Base-by-base conservation (phyloP, 2,113 vertebrate species). In the Takifugu flavidus region DNA sequence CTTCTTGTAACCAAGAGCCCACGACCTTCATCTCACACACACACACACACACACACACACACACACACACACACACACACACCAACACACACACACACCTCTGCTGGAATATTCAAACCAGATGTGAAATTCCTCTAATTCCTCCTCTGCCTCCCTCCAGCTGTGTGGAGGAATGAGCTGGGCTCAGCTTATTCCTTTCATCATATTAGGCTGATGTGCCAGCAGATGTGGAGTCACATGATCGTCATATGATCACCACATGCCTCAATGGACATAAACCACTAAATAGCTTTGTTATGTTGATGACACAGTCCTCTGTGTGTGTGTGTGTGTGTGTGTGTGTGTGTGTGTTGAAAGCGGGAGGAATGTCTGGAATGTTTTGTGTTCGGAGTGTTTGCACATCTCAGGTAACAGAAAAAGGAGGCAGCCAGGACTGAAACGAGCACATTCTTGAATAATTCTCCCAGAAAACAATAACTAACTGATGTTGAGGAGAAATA, bases 221-320 rank as follows among this genome's bases (percentile, higher is more conserved):
- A 65, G 77, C 70, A 49, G 64, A 65, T 44, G 25, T 31, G 6
- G 49, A 69, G 52, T 63, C 74, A 75, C 67, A 75, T 44, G 72
- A 76, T 49, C 0, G 75, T 79, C 80, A 66, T 80, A 62, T 65
- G 52, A 59, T 5, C 3, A 69, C 64, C 26, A 64, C 74, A 59
- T 20, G 34, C 25, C 83, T 76, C 63, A 74, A 86, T 82, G 50
- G 1, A 61, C 54, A 68, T 44, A 68, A 72, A 83, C 66, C 25
- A 56, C 75, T 63, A 69, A 83, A 86, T 82, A 47, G 72, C 62
- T 85, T 78, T 79, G 72, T 29, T 69, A 77, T 79, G 80, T 39
- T 0, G 25, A 13, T 5, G 3, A 27, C 20, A 49, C 25, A 13
- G 13, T 3, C 31, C 10, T 25, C 25, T 28, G 42, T 49, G 54